Evolutionary conservation across 2,888 invertebrate species (phyloP).

Genomic region (Dicranocentrus wangi): DNA sequence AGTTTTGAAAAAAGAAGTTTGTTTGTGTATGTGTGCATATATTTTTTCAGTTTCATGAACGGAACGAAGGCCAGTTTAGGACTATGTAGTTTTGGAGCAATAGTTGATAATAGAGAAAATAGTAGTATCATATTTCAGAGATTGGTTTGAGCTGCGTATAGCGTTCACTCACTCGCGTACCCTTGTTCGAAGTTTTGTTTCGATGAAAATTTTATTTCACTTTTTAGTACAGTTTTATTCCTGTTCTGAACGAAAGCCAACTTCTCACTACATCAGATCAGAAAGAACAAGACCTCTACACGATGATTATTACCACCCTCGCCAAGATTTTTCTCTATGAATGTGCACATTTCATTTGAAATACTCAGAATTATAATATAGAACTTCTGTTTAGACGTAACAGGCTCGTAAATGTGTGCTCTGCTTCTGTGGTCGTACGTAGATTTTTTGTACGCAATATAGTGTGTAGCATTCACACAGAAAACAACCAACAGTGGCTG

Average conservation of each 20-base stretch:
- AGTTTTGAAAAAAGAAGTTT: slow-evolving; percentile 38
- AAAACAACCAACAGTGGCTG: not conserved
- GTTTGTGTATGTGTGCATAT: slow-evolving; percentile 19
- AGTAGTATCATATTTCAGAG: slow-evolving; percentile 53
- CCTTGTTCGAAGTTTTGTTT: slow-evolving; percentile 55
- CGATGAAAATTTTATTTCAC: slow-evolving; percentile 66
- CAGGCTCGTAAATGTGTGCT: slow-evolving; percentile 10
- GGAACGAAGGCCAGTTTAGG: slow-evolving; percentile 60
- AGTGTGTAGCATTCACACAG: slow-evolving; percentile 8
- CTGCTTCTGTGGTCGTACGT: not conserved
- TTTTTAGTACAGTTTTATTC: slow-evolving; percentile 64
- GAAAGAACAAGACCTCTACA: slow-evolving; percentile 55
- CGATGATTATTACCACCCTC: slow-evolving; percentile 65
- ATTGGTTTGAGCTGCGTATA: slow-evolving; percentile 35
- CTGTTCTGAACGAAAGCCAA: slow-evolving; percentile 64
- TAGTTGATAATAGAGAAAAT: slow-evolving; percentile 28
- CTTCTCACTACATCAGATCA: slow-evolving; percentile 40
- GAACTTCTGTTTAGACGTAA: too few relatives aligned
- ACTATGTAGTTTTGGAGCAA: slow-evolving; percentile 24
- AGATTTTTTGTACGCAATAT: not conserved
- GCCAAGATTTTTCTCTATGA: slow-evolving; percentile 60
- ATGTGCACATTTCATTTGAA: slow-evolving; percentile 52
- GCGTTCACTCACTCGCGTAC: not conserved
- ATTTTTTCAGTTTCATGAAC: slow-evolving; percentile 49
- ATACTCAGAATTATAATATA: slow-evolving; percentile 34